These are phyloP conservation scores for Heliocidaris tuberculata DNA, from an alignment of 35 echinoderm and acorn worm genomes.

Conservation along the genomic window DNA sequence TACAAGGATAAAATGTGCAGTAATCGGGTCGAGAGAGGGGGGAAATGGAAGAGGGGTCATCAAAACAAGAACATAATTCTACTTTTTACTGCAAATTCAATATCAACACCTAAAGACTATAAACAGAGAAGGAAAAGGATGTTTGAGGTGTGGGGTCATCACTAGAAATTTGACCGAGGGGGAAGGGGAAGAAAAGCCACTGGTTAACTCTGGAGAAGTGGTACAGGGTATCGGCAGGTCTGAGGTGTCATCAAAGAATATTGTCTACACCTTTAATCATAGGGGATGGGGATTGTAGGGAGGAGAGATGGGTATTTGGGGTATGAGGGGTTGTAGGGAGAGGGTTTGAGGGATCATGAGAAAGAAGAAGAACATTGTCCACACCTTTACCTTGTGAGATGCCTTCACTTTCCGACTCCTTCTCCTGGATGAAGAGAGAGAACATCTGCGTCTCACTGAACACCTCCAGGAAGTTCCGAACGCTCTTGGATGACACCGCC, in stretches of 20 bases:
- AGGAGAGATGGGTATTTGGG: not conserved
- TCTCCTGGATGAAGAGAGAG: conserved; percentile 96
- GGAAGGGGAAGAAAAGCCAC: not conserved
- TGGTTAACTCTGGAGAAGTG: not conserved
- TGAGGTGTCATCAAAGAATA: too few species aligned
- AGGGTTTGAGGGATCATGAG: not conserved
- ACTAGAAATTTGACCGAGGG: not conserved
- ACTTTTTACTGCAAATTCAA: too few species aligned
- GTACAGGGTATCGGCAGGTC: too few species aligned
- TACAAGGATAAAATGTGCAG: too few species aligned
- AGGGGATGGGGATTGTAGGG: not conserved
- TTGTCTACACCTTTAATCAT: too few species aligned
- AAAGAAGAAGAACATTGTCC: not conserved
- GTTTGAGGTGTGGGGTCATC: not conserved
- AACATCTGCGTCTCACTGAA: conserved; percentile 98
- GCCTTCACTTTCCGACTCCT: conserved; percentile 82
- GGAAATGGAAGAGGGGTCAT: too few species aligned
- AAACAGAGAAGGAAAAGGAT: too few species aligned
- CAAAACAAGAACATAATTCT: too few species aligned
- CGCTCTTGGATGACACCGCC: conserved; percentile 73
- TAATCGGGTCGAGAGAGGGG: too few species aligned
- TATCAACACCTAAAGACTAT: too few species aligned
- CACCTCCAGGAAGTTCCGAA: conserved; percentile 82
- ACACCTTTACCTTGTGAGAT: conserved; percentile 73
- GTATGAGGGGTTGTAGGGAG: not conserved